Conservation (phyloP, 2,888 invertebrate species). For the Caenorhabditis sp. region DNA sequence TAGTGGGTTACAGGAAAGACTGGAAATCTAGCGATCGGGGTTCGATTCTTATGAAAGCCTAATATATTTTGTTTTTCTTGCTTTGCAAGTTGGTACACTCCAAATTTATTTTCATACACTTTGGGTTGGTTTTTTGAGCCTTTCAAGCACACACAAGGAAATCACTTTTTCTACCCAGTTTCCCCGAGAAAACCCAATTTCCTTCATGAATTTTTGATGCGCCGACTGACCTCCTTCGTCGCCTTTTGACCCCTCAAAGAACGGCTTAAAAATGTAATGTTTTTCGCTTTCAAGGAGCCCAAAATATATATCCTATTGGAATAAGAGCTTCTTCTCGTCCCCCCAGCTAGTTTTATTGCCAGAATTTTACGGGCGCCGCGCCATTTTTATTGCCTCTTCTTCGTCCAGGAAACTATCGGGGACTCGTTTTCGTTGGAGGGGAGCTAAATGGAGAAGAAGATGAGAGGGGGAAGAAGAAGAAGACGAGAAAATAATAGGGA, state of each 20-base stretch:
- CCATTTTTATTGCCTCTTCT: constrained; percentile 26
- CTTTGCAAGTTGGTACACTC: background rate
- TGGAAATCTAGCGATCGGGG: background rate
- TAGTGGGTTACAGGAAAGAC: background rate
- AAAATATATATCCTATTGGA: too few relatives aligned
- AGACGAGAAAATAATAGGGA: background rate
- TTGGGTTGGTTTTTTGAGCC: background rate
- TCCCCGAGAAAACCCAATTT: constrained; percentile 12
- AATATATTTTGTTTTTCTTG: background rate
- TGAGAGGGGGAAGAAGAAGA: background rate
- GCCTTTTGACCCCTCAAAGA: background rate
- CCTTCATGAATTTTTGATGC: constrained; percentile 40
- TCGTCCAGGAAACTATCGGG: constrained; percentile 12
- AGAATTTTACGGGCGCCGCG: constrained; percentile 49
- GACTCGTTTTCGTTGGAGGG: background rate
- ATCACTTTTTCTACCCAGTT: background rate
- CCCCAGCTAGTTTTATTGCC: constrained; percentile 15
- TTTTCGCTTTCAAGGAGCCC: background rate
- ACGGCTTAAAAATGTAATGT: constrained; percentile 15
- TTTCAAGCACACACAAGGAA: background rate
- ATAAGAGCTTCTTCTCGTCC: background rate
- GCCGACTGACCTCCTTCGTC: background rate
- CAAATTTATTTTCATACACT: background rate
- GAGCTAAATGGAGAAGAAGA: background rate
- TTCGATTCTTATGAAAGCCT: background rate